Conservation (phyloP, 2,797 vertebrate genomes). For the Clarias pachynema region DNA sequence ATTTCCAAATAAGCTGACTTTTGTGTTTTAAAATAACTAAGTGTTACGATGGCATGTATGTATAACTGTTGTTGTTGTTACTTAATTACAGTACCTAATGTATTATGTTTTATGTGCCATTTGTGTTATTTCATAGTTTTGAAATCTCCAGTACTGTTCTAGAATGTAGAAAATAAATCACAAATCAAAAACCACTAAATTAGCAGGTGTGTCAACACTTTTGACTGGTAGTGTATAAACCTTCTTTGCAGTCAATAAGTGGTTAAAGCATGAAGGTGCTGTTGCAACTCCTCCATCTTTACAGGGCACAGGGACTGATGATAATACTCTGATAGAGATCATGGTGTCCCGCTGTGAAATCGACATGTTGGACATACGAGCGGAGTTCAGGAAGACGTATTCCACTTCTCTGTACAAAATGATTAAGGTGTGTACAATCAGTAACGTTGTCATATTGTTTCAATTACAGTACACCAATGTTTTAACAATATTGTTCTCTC, state of each 20-base stretch:
- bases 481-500: not conserved
- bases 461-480: not conserved
- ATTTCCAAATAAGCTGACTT: too few species aligned
- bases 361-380: constrained; percentile 88
- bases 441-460: constrained; percentile 1
- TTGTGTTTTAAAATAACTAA: too few species aligned
- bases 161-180: too few species aligned
- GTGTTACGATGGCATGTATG: too few species aligned
- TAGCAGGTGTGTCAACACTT: too few species aligned
- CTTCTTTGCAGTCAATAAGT: not conserved
- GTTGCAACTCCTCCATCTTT: constrained; percentile 6
- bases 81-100: too few species aligned
- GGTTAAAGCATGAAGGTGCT: not conserved
- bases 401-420: constrained; percentile 84
- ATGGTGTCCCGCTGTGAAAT: constrained; percentile 89
- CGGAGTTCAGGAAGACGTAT: constrained; percentile 83
- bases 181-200: too few species aligned
- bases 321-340: constrained; percentile 87
- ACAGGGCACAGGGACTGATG: constrained; percentile 88
- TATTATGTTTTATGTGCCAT: too few species aligned
- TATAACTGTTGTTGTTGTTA: too few species aligned
- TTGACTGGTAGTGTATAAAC: too few species aligned
- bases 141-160: too few species aligned
- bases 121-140: too few species aligned
- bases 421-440: constrained; percentile 79